Conservation (phyloP, 2,797 vertebrate species). For the Amblyraja radiata region DNA sequence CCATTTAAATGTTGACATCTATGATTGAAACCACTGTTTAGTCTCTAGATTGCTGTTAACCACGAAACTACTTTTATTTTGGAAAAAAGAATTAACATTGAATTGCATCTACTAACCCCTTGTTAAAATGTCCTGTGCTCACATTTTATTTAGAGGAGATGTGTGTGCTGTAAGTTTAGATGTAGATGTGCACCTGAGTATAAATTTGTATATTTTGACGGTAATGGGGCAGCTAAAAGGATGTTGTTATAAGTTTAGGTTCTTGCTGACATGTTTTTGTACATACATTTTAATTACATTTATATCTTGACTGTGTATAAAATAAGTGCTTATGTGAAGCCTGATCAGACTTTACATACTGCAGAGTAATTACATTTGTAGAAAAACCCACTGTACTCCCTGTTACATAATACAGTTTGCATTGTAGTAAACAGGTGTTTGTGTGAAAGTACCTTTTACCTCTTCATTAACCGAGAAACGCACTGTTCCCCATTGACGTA, state of each 20-base stretch:
- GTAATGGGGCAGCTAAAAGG: slow-evolving; percentile 38
- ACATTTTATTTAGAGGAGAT: slow-evolving; percentile 31
- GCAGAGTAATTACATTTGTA: slow-evolving; percentile 35
- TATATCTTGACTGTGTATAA: slow-evolving; percentile 38
- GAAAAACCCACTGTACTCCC: slow-evolving; percentile 34
- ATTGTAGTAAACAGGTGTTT: slow-evolving; percentile 36
- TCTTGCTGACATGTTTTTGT: slow-evolving; percentile 37
- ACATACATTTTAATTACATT: slow-evolving; percentile 39
- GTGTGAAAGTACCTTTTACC: slow-evolving; percentile 38
- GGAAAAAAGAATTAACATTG: slow-evolving; percentile 3
- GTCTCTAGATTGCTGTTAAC: slow-evolving; percentile 34
- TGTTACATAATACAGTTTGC: slow-evolving; percentile 38
- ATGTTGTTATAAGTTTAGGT: slow-evolving; percentile 38
- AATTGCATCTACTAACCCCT: slow-evolving; percentile 37
- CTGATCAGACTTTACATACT: slow-evolving; percentile 33
- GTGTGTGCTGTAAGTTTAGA: slow-evolving; percentile 31
- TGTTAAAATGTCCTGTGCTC: slow-evolving; percentile 37
- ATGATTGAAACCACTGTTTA: slow-evolving; percentile 24
- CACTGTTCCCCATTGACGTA: slow-evolving; percentile 24
- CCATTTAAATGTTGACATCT: slow-evolving; percentile 32
- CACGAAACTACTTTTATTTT: background rate
- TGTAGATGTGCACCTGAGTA: slow-evolving; percentile 37
- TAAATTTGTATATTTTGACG: slow-evolving; percentile 38
- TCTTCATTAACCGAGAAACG: slow-evolving; percentile 31
- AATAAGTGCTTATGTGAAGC: slow-evolving; percentile 36